Conservation (phyloP, 2,888 invertebrate species). For the Lepidochrysops patricia region DNA sequence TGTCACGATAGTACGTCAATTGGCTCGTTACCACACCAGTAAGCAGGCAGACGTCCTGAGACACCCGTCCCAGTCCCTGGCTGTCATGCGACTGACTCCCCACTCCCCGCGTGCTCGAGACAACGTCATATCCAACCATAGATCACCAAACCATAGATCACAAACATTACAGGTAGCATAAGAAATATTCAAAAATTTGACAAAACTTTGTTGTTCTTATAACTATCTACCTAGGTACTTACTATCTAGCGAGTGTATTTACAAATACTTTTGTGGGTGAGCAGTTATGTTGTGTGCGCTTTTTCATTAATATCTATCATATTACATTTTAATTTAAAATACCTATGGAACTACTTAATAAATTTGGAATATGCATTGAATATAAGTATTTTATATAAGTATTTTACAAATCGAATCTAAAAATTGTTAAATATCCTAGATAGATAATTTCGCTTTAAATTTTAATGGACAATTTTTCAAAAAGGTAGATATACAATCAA, state of each 20-base stretch:
- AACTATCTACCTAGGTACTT: background rate
- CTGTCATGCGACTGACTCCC: no score
- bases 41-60: no score
- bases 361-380: background rate
- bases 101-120: no score
- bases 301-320: background rate
- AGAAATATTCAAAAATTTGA: background rate
- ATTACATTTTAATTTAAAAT: background rate
- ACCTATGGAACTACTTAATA: background rate
- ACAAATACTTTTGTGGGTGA: background rate
- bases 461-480: background rate
- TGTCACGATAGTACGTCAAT: no score
- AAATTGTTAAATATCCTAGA: background rate
- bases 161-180: background rate
- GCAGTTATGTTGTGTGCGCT: constrained; percentile 4
- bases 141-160: no score
- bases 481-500: constrained; percentile 11
- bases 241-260: constrained; percentile 2
- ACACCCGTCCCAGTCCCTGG: no score
- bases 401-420: constrained; percentile 9
- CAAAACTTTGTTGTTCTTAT: background rate
- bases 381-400: no score
- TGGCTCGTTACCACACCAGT: no score
- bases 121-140: no score
- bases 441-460: background rate